A percentile compares a stretch with the other conserved stretches of the same genome.
These are phyloP conservation scores for Cnemophilus loriae DNA, from an alignment of 2,113 vertebrate genomes.

Conservation along the genomic window DNA sequence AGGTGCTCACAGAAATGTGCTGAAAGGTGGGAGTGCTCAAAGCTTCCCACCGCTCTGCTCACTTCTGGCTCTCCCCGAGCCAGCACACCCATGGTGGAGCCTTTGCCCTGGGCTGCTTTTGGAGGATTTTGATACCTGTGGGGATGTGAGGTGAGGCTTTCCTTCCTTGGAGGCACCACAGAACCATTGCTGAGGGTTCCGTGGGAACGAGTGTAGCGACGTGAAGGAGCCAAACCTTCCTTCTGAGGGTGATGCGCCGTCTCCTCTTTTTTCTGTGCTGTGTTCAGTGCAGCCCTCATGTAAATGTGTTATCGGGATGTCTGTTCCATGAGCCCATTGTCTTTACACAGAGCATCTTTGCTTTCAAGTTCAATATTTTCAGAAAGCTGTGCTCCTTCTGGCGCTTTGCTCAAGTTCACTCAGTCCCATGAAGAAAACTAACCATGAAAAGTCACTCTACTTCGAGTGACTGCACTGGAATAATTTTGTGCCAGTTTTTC, in stretches of 20 bases:
- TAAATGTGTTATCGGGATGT: conserved; percentile 41
- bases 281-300: not conserved
- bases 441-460: conserved; percentile 28
- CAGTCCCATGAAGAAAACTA: conserved; percentile 32
- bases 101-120: not conserved
- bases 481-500: not conserved
- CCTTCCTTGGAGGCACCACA: not conserved
- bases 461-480: not conserved
- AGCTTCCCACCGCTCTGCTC: not conserved
- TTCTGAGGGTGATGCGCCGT: not conserved
- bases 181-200: not conserved
- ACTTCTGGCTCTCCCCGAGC: not conserved
- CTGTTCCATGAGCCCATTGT: not conserved
- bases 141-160: not conserved
- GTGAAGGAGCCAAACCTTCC: not conserved
- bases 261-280: not conserved
- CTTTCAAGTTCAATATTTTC: conserved; percentile 48
- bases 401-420: conserved; percentile 35
- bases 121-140: not conserved
- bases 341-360: conserved; percentile 32
- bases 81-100: not conserved
- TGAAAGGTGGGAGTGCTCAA: not conserved
- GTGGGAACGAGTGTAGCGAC: not conserved
- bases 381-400: conserved; percentile 21
- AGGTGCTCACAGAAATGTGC: not conserved